Evolutionary conservation across 2,888 invertebrate genomes (phyloP).

Genomic region (Hirtodrosophila trivittata): DNA sequence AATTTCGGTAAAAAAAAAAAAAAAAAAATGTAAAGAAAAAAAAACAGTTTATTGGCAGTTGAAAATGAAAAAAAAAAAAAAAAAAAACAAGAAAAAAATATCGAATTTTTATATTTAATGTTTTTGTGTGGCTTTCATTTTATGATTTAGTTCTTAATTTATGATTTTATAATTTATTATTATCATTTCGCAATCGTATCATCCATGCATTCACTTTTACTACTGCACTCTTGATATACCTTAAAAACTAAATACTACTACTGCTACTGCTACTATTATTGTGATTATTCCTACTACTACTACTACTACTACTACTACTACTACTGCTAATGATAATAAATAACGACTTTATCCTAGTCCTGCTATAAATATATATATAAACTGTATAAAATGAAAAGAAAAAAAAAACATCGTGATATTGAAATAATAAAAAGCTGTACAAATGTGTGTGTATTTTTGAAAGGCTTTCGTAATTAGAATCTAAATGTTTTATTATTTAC

Average conservation of each 20-base stretch:
- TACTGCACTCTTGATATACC: conserved; percentile 34
- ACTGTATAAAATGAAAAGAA: conserved; percentile 25
- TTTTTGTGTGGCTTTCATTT: conserved; percentile 38
- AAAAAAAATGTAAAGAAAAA: conserved; percentile 3
- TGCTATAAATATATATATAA: conserved; percentile 44
- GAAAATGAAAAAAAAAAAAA: conserved; percentile 6
- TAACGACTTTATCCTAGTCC: conserved; percentile 11
- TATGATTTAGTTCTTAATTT: conserved; percentile 20
- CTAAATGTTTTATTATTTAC: too few species aligned
- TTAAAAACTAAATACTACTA: conserved; percentile 18
- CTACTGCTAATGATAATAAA: conserved; percentile 16
- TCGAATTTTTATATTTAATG: conserved; percentile 16
- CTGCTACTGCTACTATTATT: conserved; percentile 13
- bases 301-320: conserved; percentile 17
- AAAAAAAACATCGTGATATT: background rate
- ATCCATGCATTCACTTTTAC: conserved; percentile 62
- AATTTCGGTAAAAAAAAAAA: conserved; percentile 24
- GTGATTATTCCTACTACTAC: conserved; percentile 16
- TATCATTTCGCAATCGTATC: conserved; percentile 61
- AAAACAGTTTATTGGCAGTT: conserved; percentile 24
- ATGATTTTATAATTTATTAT: conserved; percentile 40
- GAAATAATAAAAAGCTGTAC: conserved; percentile 36
- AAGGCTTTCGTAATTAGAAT: conserved; percentile 2
- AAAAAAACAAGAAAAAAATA: background rate
- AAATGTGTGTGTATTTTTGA: conserved; percentile 32